phyloP scores from a whole-genome alignment of 2,113 vertebrate species.

The Apodemus speciosus region DNA sequence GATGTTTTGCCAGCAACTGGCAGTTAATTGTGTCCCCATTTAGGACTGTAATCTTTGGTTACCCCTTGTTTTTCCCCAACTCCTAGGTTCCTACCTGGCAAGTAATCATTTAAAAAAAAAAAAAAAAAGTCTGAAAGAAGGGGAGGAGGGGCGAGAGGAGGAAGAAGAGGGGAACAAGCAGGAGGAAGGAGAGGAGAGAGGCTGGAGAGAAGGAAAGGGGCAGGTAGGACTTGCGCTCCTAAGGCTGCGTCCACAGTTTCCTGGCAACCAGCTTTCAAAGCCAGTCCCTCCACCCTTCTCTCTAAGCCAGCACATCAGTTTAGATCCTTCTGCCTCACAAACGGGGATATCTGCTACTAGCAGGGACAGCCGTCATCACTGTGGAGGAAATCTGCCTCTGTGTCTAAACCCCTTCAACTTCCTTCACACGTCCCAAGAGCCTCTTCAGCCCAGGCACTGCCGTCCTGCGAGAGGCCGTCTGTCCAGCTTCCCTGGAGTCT shows the following conservation, averaged over 20 bases:
- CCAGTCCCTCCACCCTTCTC: background rate
- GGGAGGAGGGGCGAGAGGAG: background rate
- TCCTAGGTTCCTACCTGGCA: background rate
- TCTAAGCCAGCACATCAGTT: background rate
- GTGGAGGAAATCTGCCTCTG: background rate
- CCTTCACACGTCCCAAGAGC: background rate
- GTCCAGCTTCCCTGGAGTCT: background rate
- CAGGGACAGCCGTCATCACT: background rate
- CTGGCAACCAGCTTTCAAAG: background rate
- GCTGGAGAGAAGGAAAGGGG: background rate
- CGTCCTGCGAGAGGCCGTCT: background rate
- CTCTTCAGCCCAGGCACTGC: background rate
- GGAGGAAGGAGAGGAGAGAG: background rate
- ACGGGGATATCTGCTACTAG: background rate
- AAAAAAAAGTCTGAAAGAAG: background rate
- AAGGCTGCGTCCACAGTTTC: background rate
- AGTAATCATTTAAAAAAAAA: constrained; percentile 19
- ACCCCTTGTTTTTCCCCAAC: background rate
- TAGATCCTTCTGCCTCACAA: background rate
- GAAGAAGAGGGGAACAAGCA: background rate
- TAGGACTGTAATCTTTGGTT: constrained; percentile 32
- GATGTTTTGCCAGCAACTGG: background rate
- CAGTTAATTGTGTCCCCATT: background rate
- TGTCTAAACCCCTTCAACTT: background rate
- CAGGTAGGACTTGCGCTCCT: background rate